These are phyloP conservation scores for Morinoia aosen DNA, from an alignment of 2,888 invertebrate genomes.

Conservation along the genomic window DNA sequence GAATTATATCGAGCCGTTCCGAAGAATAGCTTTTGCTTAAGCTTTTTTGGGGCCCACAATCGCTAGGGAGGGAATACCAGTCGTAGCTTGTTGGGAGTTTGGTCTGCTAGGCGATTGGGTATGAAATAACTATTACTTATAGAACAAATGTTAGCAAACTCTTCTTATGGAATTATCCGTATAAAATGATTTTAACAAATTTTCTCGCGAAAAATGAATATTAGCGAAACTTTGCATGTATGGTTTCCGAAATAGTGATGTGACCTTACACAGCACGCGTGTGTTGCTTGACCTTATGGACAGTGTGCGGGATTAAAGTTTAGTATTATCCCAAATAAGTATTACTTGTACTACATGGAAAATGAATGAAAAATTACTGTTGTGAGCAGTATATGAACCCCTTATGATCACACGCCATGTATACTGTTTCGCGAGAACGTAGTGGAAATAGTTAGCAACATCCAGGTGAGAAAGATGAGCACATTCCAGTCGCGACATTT, in stretches of 20 bases:
- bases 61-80: no score
- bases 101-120: no score
- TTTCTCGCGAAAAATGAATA: no score
- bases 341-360: not conserved
- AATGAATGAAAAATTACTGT: not conserved
- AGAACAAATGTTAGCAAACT: no score
- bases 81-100: no score
- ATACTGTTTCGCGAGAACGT: not conserved
- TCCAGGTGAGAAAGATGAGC: not conserved
- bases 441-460: not conserved
- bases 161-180: no score
- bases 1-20: no score
- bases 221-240: no score
- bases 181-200: no score
- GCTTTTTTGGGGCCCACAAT: no score
- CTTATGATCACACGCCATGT: not conserved
- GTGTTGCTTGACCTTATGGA: not conserved
- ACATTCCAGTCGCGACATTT: not conserved
- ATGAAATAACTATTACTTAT: no score
- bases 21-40: no score
- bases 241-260: not conserved
- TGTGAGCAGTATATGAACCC: not conserved
- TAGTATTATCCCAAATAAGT: not conserved
- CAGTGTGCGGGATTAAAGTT: not conserved
- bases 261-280: not conserved